These are phyloP conservation scores for Sceloporus tristichus DNA, from an alignment of 2,113 vertebrate genomes.

Conservation along the genomic window DNA sequence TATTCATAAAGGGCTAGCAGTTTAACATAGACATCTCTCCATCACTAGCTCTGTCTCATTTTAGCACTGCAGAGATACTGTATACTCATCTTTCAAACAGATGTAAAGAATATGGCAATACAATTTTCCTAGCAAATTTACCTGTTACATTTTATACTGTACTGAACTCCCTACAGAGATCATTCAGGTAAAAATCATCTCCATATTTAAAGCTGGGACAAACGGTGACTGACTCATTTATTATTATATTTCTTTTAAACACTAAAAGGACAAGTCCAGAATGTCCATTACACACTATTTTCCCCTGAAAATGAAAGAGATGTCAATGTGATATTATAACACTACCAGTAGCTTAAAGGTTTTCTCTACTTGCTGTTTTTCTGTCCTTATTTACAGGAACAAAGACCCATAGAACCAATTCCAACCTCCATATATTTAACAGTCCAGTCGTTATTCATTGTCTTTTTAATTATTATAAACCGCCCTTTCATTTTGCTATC, in stretches of 20 bases:
- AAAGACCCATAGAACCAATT: neutral
- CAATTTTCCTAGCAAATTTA: neutral
- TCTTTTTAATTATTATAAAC: neutral
- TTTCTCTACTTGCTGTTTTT: neutral
- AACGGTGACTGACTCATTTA: neutral
- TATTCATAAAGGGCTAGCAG: neutral
- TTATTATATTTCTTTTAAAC: neutral
- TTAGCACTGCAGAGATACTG: neutral
- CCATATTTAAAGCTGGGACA: neutral
- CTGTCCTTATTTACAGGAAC: neutral
- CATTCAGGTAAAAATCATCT: neutral
- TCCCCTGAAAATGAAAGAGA: neutral
- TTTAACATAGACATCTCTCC: neutral
- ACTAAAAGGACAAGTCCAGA: neutral
- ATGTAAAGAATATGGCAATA: neutral
- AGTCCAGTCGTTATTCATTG: neutral
- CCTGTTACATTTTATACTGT: neutral
- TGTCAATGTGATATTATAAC: neutral
- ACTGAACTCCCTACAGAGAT: neutral
- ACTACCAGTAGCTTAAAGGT: neutral
- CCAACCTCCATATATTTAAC: neutral
- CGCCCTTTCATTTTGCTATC: neutral
- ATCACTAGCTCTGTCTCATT: too few species aligned
- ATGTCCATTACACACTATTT: neutral
- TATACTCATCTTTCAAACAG: neutral